These are phyloP conservation scores for Apotomis capreana DNA, from an alignment of 2,888 invertebrate species.

Conservation along the genomic window DNA sequence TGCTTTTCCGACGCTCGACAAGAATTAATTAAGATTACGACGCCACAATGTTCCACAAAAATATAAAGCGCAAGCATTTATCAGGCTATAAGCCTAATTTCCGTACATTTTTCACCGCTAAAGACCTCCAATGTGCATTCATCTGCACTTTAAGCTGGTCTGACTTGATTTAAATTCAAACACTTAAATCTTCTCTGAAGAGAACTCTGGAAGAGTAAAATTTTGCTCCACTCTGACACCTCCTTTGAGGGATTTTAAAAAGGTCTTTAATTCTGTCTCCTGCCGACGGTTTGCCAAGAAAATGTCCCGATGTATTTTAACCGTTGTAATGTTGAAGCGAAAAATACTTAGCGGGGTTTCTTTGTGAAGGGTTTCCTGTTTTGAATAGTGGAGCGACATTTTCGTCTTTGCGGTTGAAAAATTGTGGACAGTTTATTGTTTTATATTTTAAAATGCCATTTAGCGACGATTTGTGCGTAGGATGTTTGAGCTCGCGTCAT, in stretches of 20 bases:
- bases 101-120: constrained; percentile 16
- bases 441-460: no score
- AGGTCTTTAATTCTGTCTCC: constrained; percentile 34
- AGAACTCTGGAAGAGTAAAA: constrained; percentile 37
- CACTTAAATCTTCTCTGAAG: constrained; percentile 34
- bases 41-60: neutral
- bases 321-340: constrained; percentile 28
- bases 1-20: neutral
- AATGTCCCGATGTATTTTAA: constrained; percentile 38
- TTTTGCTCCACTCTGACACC: constrained; percentile 37
- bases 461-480: no score
- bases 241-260: constrained; percentile 41
- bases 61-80: constrained; percentile 9
- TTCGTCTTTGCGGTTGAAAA: neutral
- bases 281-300: constrained; percentile 29
- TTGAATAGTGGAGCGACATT: constrained; percentile 1
- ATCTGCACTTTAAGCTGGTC: constrained; percentile 30
- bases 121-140: constrained; percentile 24
- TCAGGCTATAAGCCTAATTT: constrained; percentile 11
- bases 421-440: neutral
- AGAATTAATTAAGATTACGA: neutral
- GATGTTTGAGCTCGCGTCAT: no score
- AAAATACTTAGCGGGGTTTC: constrained; percentile 14
- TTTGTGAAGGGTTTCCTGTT: constrained; percentile 4
- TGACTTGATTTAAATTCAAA: constrained; percentile 42